These are phyloP conservation scores for Mobula hypostoma DNA, from an alignment of 2,113 vertebrate genomes.

Conservation along the genomic window DNA sequence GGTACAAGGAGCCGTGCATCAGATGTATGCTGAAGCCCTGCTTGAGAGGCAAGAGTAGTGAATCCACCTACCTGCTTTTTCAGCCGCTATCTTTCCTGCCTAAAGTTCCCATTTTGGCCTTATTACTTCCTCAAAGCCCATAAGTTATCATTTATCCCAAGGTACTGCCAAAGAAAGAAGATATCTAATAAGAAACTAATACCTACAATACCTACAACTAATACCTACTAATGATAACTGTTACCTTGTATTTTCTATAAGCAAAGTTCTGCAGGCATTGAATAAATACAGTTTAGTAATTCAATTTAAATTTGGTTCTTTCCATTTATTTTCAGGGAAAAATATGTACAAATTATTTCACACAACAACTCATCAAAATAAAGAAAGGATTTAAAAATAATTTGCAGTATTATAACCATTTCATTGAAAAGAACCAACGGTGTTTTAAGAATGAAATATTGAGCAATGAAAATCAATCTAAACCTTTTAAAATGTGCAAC, in stretches of 20 bases:
- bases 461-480: background rate
- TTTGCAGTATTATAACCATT: background rate
- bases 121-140: too few species aligned
- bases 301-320: background rate
- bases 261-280: background rate
- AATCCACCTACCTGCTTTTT: too few species aligned
- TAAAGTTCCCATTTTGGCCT: too few species aligned
- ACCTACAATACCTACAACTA: background rate
- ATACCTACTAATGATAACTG: background rate
- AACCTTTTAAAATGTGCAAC: background rate
- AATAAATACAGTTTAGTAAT: background rate
- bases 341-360: background rate
- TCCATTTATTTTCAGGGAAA: background rate
- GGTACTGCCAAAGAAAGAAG: too few species aligned
- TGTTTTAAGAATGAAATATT: background rate
- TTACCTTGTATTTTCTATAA: background rate
- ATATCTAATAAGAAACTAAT: background rate
- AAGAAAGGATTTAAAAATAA: constrained; percentile 1
- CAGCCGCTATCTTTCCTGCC: too few species aligned
- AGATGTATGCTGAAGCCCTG: too few species aligned
- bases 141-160: too few species aligned
- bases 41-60: too few species aligned
- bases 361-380: background rate
- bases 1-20: too few species aligned
- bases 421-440: too few species aligned